phyloP scores from a whole-genome alignment of 2,888 invertebrate species.

The Neoaliturus tenellus region DNA sequence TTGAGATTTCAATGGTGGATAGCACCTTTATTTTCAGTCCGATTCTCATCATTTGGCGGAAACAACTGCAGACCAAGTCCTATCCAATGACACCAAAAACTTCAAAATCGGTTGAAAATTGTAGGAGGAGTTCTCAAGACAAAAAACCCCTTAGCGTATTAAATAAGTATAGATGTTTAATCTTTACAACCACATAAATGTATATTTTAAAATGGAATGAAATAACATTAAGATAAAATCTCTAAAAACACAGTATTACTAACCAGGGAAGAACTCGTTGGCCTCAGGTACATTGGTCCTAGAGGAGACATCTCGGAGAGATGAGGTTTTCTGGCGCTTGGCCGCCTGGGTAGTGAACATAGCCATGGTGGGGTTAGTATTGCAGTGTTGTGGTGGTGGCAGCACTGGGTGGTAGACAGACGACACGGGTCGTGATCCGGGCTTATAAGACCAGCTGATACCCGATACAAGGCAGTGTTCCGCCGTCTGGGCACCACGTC shows the following conservation, averaged over 20 bases:
- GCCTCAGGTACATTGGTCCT: slow-evolving; percentile 58
- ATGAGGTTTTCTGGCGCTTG: slow-evolving; percentile 67
- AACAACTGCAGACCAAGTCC: no score
- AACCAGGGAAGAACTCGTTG: slow-evolving; percentile 68
- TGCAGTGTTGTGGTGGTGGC: not conserved
- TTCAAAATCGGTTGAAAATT: no score
- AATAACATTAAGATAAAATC: no score
- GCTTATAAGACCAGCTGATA: not conserved
- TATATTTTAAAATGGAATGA: no score
- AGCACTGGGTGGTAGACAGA: not conserved
- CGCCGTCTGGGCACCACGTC: not conserved
- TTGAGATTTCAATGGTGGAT: no score
- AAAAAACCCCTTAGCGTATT: no score
- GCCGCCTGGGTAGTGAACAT: slow-evolving; percentile 57
- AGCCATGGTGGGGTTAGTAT: slow-evolving; percentile 47
- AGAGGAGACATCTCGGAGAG: slow-evolving; percentile 56
- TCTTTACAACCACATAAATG: no score
- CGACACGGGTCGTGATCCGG: not conserved
- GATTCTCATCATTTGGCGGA: no score
- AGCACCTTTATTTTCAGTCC: no score
- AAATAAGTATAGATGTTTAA: no score
- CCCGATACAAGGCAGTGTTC: not conserved
- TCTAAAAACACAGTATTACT: slow-evolving; percentile 28
- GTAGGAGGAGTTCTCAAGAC: no score
- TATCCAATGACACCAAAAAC: no score